phyloP scores from a whole-genome alignment of 2,888 invertebrate species.

The Microplitis manilae region DNA sequence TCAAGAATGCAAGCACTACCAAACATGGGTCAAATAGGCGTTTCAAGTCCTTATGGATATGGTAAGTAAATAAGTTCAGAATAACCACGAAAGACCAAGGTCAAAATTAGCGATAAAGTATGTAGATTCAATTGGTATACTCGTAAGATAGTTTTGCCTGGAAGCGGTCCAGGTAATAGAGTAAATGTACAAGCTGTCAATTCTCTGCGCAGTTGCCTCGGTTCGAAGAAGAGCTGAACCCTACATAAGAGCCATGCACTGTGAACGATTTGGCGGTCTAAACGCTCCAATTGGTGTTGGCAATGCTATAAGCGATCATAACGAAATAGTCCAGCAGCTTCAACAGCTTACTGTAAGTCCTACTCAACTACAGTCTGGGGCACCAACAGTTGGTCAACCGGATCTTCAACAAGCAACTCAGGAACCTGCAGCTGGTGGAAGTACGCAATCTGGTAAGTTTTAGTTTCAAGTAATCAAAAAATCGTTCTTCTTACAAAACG shows the following conservation, averaged over 20 bases:
- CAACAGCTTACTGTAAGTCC: conserved; percentile 85
- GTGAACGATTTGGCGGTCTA: no score
- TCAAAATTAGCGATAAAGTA: no score
- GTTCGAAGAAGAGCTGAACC: no score
- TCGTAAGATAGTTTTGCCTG: no score
- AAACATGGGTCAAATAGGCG: no score
- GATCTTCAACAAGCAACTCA: conserved; percentile 75
- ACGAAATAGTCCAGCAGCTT: conserved; percentile 74
- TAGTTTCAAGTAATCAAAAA: conserved; percentile 15
- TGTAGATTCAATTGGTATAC: no score
- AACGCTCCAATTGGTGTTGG: conserved; percentile 70
- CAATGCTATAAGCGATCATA: conserved; percentile 78
- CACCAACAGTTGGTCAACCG: conserved; percentile 77
- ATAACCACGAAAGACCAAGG: no score
- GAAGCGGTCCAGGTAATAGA: conserved; percentile 61
- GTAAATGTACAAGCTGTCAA: conserved; percentile 61
- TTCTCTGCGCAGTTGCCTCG: no score
- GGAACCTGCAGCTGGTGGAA: conserved; percentile 71
- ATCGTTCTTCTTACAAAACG: conserved; percentile 7
- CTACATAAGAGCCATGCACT: no score
- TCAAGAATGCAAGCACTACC: no score
- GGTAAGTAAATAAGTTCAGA: no score
- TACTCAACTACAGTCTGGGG: conserved; percentile 84
- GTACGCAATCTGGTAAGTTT: conserved; percentile 63
- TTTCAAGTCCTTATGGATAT: no score